Evolutionary conservation across 2,113 vertebrate species (phyloP).

Genomic region (Spermophilus dauricus): DNA sequence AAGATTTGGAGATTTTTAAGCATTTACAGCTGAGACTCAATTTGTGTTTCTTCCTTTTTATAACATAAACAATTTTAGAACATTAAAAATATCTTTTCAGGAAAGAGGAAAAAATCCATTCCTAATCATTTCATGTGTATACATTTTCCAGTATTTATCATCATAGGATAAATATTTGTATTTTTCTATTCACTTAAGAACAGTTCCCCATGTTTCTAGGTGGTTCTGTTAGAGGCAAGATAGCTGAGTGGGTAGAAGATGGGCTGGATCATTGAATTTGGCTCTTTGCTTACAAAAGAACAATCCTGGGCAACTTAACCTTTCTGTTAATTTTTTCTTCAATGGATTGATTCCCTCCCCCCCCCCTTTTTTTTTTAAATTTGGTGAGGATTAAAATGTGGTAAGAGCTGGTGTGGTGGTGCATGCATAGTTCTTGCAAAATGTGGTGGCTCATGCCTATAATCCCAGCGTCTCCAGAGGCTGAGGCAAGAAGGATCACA

Average conservation of each 20-base stretch:
- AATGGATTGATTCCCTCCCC: not conserved
- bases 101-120: not conserved
- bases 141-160: not conserved
- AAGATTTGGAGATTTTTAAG: not conserved
- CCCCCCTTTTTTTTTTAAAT: not conserved
- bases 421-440: no score
- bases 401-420: not conserved
- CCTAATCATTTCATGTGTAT: not conserved
- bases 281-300: not conserved
- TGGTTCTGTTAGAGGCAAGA: not conserved
- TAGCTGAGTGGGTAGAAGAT: fast-evolving
- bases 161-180: not conserved
- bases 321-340: not conserved
- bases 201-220: not conserved
- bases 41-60: not conserved
- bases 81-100: not conserved
- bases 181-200: not conserved
- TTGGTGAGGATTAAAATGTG: not conserved
- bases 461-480: no score
- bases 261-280: fast-evolving
- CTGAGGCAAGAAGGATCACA: no score
- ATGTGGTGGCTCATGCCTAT: no score
- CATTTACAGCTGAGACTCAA: not conserved
- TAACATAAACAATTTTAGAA: constrained; percentile 20
- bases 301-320: not conserved